Evolutionary conservation across 2,797 vertebrate genomes (phyloP).

Genomic region (Rhinatrema bivittatum): DNA sequence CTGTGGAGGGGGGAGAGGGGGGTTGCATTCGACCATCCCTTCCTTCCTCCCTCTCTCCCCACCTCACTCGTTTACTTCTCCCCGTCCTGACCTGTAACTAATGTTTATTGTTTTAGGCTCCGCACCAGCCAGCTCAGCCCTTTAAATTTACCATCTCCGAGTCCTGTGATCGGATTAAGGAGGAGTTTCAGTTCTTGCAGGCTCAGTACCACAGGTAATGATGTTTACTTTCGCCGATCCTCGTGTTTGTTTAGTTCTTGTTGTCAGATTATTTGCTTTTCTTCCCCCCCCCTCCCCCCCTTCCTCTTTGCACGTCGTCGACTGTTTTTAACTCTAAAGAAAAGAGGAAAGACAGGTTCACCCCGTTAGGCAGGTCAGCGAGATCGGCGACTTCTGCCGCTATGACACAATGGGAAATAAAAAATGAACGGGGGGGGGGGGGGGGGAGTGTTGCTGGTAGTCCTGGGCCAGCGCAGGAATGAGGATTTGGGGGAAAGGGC

Average conservation of each 20-base stretch:
- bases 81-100: conserved; percentile 6
- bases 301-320: too few relatives aligned
- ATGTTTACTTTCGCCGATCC: conserved; percentile 43
- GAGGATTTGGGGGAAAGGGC: too few relatives aligned
- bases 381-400: too few relatives aligned
- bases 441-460: too few relatives aligned
- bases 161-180: conserved; percentile 93
- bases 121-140: conserved; percentile 87
- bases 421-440: too few relatives aligned
- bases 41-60: not conserved
- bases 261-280: conserved; percentile 2
- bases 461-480: too few relatives aligned
- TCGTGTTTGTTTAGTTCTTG: conserved; percentile 31
- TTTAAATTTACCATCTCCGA: conserved; percentile 94
- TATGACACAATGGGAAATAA: too few relatives aligned
- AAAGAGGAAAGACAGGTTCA: too few relatives aligned
- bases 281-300: not conserved
- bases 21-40: not conserved
- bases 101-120: conserved; percentile 62
- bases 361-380: too few relatives aligned
- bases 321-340: too few relatives aligned
- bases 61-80: conserved; percentile 4
- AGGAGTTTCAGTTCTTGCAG: conserved; percentile 94
- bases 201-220: conserved; percentile 91
- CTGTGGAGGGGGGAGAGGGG: not conserved